Percentiles rank a stretch among this genome's conserved stretches.
Evolutionary conservation across 2,888 invertebrate genomes (phyloP).

Genomic region (Notodonta dromedarius): DNA sequence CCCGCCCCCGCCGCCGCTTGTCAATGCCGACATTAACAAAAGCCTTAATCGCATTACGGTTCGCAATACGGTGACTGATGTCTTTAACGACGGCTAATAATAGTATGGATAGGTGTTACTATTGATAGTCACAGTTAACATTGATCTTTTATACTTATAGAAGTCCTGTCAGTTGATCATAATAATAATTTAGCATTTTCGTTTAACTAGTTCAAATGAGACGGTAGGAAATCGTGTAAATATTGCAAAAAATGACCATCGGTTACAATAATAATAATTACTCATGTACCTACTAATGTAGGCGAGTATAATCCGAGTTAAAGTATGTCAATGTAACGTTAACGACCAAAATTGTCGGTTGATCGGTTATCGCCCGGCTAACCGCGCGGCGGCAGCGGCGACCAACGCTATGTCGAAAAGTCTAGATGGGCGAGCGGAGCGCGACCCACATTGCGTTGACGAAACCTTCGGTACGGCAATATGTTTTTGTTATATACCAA

Average conservation of each 20-base stretch:
- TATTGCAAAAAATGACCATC: neutral
- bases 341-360: constrained; percentile 57
- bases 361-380: constrained; percentile 48
- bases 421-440: constrained; percentile 59
- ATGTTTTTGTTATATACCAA: constrained; percentile 40
- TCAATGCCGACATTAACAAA: constrained; percentile 19
- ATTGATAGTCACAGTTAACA: neutral
- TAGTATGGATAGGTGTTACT: neutral
- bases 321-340: constrained; percentile 64
- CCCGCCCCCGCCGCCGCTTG: constrained; percentile 22
- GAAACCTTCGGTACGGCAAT: constrained; percentile 50
- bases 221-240: no score
- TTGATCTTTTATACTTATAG: no score
- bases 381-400: constrained; percentile 29
- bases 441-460: constrained; percentile 67
- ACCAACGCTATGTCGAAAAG: constrained; percentile 62
- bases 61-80: neutral
- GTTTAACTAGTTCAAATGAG: no score
- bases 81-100: neutral
- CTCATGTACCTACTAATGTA: neutral
- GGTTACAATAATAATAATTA: neutral
- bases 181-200: no score
- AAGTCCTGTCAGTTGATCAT: no score
- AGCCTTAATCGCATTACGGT: constrained; percentile 8
- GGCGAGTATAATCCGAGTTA: constrained; percentile 28